Evolutionary conservation across 2,888 invertebrate genomes (phyloP).

Genomic region (Platerodrilus igneus): DNA sequence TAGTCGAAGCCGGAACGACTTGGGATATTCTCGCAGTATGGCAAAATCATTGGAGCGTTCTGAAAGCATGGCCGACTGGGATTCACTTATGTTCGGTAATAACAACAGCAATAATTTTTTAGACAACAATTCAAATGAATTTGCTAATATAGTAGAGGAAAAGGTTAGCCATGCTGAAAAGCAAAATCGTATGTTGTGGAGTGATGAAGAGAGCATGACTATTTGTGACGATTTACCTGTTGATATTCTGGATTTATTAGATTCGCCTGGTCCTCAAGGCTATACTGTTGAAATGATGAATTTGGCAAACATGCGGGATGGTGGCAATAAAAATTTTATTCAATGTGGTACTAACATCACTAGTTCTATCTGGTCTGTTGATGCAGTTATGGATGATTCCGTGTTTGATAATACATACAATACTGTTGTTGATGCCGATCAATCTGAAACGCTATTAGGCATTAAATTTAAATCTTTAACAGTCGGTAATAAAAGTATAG

Average conservation of each 20-base stretch:
- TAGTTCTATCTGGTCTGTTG: constrained; percentile 53
- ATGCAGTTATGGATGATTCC: constrained; percentile 24
- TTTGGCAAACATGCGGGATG: constrained; percentile 36
- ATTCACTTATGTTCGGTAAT: constrained; percentile 49
- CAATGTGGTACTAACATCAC: constrained; percentile 51
- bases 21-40: constrained; percentile 30
- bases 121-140: constrained; percentile 11
- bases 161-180: constrained; percentile 8
- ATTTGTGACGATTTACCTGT: constrained; percentile 60
- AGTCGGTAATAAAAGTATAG: constrained; percentile 24
- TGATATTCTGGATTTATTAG: constrained; percentile 56
- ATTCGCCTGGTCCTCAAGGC: constrained; percentile 53
- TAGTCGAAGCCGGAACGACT: constrained; percentile 29
- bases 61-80: constrained; percentile 54
- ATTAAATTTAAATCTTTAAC: constrained; percentile 33
- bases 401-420: constrained; percentile 32
- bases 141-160: constrained; percentile 11
- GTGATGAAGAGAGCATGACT: constrained; percentile 41
- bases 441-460: constrained; percentile 30
- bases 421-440: constrained; percentile 25
- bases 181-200: constrained; percentile 14
- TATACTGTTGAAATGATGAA: constrained; percentile 38
- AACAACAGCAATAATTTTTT: constrained; percentile 19
- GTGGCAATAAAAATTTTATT: constrained; percentile 42
- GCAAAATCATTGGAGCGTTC: constrained; percentile 48